Evolutionary conservation across 1,140 invertebrate species (phyloP).

Genomic region (Zaprionus taronus): DNA sequence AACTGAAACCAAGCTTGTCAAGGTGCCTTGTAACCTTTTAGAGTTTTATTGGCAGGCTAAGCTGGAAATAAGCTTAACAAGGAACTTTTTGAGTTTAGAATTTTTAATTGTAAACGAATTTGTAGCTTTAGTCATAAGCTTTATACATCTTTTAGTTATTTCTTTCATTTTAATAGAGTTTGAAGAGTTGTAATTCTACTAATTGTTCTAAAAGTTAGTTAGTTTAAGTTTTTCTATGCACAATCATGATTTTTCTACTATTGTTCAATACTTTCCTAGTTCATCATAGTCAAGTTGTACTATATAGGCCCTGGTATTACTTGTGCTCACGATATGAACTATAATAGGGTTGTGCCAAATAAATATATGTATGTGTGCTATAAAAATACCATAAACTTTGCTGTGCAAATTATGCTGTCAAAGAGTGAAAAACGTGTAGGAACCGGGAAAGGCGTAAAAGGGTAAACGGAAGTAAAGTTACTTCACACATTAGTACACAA

Average conservation of each 20-base stretch:
- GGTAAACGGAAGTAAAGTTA: slow-evolving; percentile 1
- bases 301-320: background rate
- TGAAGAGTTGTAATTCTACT: no score
- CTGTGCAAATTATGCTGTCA: background rate
- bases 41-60: background rate
- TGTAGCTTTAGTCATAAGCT: no score
- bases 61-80: background rate
- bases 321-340: background rate
- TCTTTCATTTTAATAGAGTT: no score
- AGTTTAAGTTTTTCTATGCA: no score
- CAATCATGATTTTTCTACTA: no score
- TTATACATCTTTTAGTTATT: no score
- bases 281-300: background rate
- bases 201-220: no score
- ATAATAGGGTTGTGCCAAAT: background rate
- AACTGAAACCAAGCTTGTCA: background rate
- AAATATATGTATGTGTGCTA: background rate
- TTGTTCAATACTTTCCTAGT: background rate
- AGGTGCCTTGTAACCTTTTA: background rate
- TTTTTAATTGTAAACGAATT: background rate
- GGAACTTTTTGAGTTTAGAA: background rate
- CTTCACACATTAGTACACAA: background rate
- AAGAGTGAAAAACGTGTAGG: background rate
- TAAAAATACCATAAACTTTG: background rate
- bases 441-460: background rate